Base-by-base conservation (phyloP, 2,113 vertebrate species). In the Noctilio leporinus region DNA sequence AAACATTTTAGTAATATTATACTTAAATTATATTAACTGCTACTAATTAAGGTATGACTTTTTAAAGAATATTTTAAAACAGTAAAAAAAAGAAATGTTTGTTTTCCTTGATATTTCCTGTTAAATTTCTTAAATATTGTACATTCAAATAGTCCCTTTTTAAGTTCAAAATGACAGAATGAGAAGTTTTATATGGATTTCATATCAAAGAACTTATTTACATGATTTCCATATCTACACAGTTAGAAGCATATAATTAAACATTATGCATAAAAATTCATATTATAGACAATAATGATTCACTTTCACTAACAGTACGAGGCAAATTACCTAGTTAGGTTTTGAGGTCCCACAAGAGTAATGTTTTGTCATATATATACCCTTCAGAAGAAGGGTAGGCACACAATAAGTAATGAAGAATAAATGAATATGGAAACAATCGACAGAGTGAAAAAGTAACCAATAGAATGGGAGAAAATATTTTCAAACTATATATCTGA, bases 161-260 rank as follows among this genome's bases (percentile, higher is more conserved):
- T 90, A 72, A 93, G 40, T 24, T n/a, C 65, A 91, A 96, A 78
- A 94, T 85, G 16, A 69, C 69, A 91, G 70, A 85, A 53, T 33
- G 40, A 86, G 14, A 72, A 84, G 19, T 82, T 67, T 78, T 73
- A 86, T 85, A 85, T 10, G 20, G 4, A 91, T 35, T 89, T 8
- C 45, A 76, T 40, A 76, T 14, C 57, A 33, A 92, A 81, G 45
- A 90, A 35, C 15, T 80, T 87, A 87, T 76, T 78, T 69, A 75
- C 33, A 82, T 67, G 62, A 91, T 43, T 70, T 22, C 38, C 67
- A 69, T 30, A 38, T 82, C 51, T 65, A 62, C 22, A 45, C 11
- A 73, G 73, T 26, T 30, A 33, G 33, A 94, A 93, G 11, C 47
- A 62, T 69, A 64, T 28, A 86, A 49, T 51, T 43, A 85, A 49